Evolutionary conservation across 2,797 vertebrate genomes (phyloP).

Genomic region (Lepidocolaptes lacrymiger): DNA sequence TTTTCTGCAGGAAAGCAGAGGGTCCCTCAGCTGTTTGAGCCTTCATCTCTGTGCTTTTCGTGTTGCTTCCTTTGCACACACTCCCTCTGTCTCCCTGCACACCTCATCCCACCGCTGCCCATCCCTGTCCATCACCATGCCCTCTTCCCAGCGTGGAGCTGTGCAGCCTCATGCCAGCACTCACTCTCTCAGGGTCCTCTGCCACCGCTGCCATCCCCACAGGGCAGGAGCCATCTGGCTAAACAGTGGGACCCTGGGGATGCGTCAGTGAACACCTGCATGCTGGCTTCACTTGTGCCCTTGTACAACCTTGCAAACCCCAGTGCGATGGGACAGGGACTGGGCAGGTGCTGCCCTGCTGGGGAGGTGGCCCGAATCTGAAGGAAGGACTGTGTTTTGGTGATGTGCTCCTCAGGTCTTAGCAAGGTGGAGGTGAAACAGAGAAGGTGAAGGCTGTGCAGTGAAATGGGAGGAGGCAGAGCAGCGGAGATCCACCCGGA

Average conservation of each 20-base stretch:
- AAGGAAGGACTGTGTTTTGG: rapidly evolving
- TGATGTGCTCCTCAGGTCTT: neutral
- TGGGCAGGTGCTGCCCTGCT: neutral
- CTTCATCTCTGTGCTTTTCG: constrained; percentile 7
- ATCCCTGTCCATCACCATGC: neutral
- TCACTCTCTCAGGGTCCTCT: neutral
- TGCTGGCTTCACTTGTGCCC: rapidly evolving
- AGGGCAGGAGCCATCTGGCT: neutral
- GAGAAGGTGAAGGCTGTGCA: neutral
- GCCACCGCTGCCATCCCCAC: neutral
- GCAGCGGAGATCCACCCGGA: rapidly evolving
- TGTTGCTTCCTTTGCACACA: neutral
- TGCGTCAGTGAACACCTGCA: neutral
- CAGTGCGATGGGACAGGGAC: rapidly evolving
- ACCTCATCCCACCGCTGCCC: neutral
- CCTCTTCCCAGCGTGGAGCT: neutral
- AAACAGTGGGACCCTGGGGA: neutral
- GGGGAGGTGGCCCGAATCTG: neutral
- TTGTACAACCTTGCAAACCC: neutral
- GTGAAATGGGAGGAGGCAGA: neutral
- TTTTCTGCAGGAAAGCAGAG: constrained; percentile 1
- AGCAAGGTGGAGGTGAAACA: neutral
- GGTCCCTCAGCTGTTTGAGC: neutral
- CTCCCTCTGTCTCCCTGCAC: neutral
- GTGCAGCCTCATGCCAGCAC: neutral